Percentiles rank a stretch among this genome's conserved stretches.
These are phyloP conservation scores for Drosophila acutilabella DNA, from an alignment of 2,888 invertebrate genomes.

Conservation along the genomic window DNA sequence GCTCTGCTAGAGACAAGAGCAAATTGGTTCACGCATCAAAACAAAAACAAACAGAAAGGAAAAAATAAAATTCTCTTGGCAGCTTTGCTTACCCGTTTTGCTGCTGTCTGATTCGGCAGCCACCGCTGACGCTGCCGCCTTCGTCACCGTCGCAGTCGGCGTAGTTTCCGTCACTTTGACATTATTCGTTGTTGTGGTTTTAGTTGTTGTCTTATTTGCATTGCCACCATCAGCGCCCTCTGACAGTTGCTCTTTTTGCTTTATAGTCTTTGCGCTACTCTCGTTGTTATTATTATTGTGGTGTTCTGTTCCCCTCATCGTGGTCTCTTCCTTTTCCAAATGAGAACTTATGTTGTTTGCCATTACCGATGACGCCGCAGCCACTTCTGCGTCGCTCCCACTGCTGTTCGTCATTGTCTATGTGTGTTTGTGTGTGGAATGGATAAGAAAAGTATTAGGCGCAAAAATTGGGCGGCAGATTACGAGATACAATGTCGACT, in stretches of 20 bases:
- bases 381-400: conserved; percentile 43
- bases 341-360: conserved; percentile 44
- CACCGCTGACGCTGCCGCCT: conserved; percentile 21
- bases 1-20: conserved; percentile 57
- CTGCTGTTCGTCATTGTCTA: conserved; percentile 36
- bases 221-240: conserved; percentile 47
- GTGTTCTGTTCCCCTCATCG: conserved; percentile 38
- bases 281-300: conserved; percentile 39
- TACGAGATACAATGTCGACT: conserved; percentile 18
- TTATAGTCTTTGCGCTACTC: conserved; percentile 36
- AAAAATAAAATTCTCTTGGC: conserved; percentile 50
- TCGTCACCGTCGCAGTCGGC: conserved; percentile 19
- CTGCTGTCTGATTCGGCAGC: conserved; percentile 47
- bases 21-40: conserved; percentile 29
- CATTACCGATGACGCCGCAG: conserved; percentile 45
- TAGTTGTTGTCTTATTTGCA: conserved; percentile 58
- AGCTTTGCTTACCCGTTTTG: conserved; percentile 59
- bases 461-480: conserved; percentile 46
- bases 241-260: conserved; percentile 44
- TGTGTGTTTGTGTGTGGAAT: conserved; percentile 18
- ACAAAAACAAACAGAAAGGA: conserved; percentile 23
- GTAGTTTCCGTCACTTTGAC: conserved; percentile 54
- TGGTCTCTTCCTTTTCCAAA: conserved; percentile 37
- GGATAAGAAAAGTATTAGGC: conserved; percentile 53
- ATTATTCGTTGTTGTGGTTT: conserved; percentile 45